phyloP scores from a whole-genome alignment of 2,797 vertebrate species.

The Pampus argenteus region DNA sequence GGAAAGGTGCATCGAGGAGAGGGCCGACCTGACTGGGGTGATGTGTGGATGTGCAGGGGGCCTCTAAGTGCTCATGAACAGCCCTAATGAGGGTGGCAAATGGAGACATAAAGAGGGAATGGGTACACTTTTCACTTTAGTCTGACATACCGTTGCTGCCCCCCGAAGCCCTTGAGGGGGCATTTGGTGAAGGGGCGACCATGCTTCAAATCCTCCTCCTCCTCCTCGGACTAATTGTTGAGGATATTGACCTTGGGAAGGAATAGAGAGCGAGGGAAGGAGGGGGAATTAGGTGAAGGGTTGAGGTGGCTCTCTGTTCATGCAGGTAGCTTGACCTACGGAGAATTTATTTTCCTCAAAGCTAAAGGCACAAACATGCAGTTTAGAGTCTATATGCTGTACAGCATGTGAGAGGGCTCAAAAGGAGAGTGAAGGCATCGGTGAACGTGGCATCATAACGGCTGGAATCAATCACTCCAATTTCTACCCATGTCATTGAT shows the following conservation, averaged over 20 bases:
- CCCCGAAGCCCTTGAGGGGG: slow-evolving; percentile 83
- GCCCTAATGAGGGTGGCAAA: slow-evolving; percentile 85
- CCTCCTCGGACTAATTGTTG: slow-evolving; percentile 83
- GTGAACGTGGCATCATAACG: slow-evolving; percentile 65
- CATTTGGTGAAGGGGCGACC: slow-evolving; percentile 81
- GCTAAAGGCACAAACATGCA: neutral
- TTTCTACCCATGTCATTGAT: slow-evolving; percentile 74
- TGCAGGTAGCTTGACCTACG: slow-evolving; percentile 59
- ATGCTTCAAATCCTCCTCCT: slow-evolving; percentile 82
- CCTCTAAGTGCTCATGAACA: slow-evolving; percentile 84
- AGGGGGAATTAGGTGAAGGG: slow-evolving; percentile 61
- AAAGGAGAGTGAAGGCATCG: slow-evolving; percentile 55
- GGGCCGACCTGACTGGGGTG: slow-evolving; percentile 71
- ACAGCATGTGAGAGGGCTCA: slow-evolving; percentile 5
- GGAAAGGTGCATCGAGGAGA: slow-evolving; percentile 75
- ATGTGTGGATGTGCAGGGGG: slow-evolving; percentile 79
- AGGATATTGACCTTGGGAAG: slow-evolving; percentile 86
- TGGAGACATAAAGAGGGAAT: slow-evolving; percentile 88
- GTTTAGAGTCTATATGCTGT: neutral
- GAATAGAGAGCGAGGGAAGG: slow-evolving; percentile 55
- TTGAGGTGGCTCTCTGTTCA: slow-evolving; percentile 70
- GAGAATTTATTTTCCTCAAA: slow-evolving; percentile 49
- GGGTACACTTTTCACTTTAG: slow-evolving; percentile 86
- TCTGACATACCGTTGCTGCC: slow-evolving; percentile 84
- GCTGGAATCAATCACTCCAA: slow-evolving; percentile 67